A percentile compares a stretch with the other conserved stretches of the same genome.
Evolutionary conservation across 2,113 vertebrate genomes (phyloP).

Genomic region (Dinomys branickii): DNA sequence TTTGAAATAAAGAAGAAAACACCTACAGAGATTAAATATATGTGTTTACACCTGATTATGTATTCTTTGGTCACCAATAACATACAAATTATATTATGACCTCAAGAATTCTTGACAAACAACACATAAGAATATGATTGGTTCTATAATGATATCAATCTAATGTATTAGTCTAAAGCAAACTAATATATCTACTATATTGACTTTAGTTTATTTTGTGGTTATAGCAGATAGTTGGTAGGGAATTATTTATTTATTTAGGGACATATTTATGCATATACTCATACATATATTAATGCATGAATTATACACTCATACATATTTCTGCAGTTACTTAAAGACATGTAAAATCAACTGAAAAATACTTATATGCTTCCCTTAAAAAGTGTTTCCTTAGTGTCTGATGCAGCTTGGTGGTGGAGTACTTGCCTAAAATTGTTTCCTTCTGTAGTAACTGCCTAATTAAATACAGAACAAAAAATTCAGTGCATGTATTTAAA

Average conservation of each 20-base stretch:
- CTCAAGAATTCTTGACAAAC: not conserved
- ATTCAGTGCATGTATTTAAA: not conserved
- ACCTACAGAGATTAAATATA: not conserved
- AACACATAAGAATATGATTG: not conserved
- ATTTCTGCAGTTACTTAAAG: not conserved
- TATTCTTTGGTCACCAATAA: not conserved
- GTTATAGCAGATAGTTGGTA: not conserved
- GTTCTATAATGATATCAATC: not conserved
- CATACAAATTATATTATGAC: not conserved
- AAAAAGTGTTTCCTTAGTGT: not conserved
- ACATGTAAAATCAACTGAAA: not conserved
- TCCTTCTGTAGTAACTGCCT: not conserved
- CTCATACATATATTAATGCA: not conserved
- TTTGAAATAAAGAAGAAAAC: not conserved
- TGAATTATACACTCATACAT: not conserved
- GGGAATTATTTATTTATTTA: not conserved
- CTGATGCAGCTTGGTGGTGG: no score
- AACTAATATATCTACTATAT: not conserved
- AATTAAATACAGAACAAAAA: not conserved
- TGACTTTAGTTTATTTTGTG: not conserved
- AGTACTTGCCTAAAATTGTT: not conserved
- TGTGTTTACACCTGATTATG: not conserved
- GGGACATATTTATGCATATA: not conserved
- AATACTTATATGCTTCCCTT: not conserved
- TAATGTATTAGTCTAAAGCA: not conserved